Evolutionary conservation across 2,113 vertebrate genomes (phyloP).

Genomic region (Cinclus mexicanus): DNA sequence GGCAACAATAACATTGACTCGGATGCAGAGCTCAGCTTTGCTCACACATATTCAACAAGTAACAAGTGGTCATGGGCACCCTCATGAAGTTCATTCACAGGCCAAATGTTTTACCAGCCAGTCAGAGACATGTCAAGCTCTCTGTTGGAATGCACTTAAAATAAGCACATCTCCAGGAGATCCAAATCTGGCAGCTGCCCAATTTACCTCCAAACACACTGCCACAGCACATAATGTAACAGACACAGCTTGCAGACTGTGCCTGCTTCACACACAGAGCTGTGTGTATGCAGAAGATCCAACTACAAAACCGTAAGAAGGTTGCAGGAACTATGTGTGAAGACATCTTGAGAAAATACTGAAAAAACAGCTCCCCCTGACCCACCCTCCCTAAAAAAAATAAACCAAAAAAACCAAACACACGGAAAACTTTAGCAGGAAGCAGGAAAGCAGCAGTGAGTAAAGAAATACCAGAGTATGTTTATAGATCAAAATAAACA

Average conservation of each 20-base stretch:
- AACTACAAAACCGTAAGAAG: neutral
- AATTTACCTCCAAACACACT: neutral
- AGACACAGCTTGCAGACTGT: neutral
- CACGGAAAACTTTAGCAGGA: neutral
- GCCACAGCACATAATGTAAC: neutral
- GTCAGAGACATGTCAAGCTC: neutral
- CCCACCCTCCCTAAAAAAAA: neutral
- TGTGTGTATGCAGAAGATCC: neutral
- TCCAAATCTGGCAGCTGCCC: neutral
- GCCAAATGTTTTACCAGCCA: neutral
- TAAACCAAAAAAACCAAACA: neutral
- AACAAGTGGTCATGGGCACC: neutral
- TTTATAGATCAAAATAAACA: neutral
- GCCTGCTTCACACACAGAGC: neutral
- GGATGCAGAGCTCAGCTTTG: neutral
- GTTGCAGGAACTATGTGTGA: neutral
- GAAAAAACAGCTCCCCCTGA: neutral
- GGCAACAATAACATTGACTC: neutral
- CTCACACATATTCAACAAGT: neutral
- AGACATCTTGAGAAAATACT: neutral
- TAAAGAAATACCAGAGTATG: neutral
- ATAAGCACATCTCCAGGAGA: neutral
- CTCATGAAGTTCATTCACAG: neutral
- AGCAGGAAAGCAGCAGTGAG: neutral
- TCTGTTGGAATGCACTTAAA: neutral